Percentiles rank a stretch among this genome's conserved stretches.
Conservation (phyloP, 2,797 vertebrate genomes). For the Heterohyrax brucei region DNA sequence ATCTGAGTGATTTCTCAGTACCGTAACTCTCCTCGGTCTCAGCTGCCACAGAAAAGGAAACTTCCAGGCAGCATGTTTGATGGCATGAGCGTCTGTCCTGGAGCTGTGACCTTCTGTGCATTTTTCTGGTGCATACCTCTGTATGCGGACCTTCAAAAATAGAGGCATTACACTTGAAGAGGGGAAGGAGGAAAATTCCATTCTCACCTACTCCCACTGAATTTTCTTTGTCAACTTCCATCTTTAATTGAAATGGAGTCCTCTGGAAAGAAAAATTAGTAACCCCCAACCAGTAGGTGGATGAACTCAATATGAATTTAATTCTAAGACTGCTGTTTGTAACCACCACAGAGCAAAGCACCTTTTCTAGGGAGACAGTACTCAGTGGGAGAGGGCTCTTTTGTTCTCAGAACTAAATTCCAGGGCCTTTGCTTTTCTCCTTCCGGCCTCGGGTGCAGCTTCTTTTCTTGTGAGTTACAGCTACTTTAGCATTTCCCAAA, state of each 20-base stretch:
- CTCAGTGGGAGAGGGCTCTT: neutral
- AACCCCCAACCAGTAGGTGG: no score
- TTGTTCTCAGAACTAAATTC: neutral
- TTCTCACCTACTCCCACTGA: neutral
- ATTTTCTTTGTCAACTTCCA: conserved; percentile 32
- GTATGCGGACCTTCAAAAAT: neutral
- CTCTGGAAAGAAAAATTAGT: neutral
- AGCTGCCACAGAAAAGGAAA: conserved; percentile 1
- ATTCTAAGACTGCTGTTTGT: conserved; percentile 14
- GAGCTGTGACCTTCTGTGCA: neutral
- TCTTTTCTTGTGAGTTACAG: neutral
- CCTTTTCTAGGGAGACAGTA: conserved; percentile 28
- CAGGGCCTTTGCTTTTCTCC: neutral
- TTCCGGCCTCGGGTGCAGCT: neutral
- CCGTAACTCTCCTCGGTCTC: neutral
- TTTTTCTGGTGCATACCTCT: neutral
- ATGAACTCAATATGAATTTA: neutral
- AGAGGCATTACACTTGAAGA: neutral
- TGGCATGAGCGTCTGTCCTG: neutral
- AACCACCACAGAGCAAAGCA: neutral
- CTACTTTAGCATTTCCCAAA: conserved; percentile 42
- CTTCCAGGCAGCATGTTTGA: neutral
- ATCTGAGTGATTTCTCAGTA: neutral
- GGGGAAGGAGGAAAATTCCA: conserved; percentile 33
- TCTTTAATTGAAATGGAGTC: neutral